Percentiles rank a stretch among this genome's conserved stretches.
phyloP scores from a whole-genome alignment of 1,140 invertebrate species.

The Diabrotica virgifera region DNA sequence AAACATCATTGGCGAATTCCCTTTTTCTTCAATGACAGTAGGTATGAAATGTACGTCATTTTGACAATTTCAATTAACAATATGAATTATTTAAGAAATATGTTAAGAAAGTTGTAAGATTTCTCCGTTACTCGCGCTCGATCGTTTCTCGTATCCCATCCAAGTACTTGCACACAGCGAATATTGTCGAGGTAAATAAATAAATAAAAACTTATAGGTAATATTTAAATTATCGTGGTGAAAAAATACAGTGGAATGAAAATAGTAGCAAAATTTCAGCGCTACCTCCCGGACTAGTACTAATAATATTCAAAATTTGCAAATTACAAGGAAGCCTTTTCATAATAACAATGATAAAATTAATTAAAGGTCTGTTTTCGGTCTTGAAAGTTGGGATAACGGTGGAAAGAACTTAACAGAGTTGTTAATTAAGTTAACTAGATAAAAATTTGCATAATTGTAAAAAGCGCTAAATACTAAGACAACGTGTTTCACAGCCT shows the following conservation, averaged over 20 bases:
- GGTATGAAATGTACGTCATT: too few relatives aligned
- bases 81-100: too few relatives aligned
- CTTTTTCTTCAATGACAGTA: too few relatives aligned
- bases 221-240: too few relatives aligned
- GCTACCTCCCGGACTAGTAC: neutral
- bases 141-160: too few relatives aligned
- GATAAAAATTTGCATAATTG: constrained; percentile 31
- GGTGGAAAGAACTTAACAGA: constrained; percentile 22
- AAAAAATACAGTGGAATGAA: neutral
- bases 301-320: constrained; percentile 24
- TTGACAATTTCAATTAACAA: too few relatives aligned
- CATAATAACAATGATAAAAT: constrained; percentile 29
- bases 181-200: too few relatives aligned
- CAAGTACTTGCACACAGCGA: too few relatives aligned
- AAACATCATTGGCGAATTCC: too few relatives aligned
- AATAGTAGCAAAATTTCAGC: neutral
- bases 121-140: too few relatives aligned
- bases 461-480: constrained; percentile 29
- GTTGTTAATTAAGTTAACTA: constrained; percentile 29
- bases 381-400: constrained; percentile 11
- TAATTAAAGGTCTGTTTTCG: constrained; percentile 27
- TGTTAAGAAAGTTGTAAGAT: too few relatives aligned
- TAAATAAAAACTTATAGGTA: too few relatives aligned
- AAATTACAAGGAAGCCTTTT: constrained; percentile 19
- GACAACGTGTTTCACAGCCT: constrained; percentile 28